phyloP scores from a whole-genome alignment of 1,140 invertebrate species.

The Scylla paramamosain region DNA sequence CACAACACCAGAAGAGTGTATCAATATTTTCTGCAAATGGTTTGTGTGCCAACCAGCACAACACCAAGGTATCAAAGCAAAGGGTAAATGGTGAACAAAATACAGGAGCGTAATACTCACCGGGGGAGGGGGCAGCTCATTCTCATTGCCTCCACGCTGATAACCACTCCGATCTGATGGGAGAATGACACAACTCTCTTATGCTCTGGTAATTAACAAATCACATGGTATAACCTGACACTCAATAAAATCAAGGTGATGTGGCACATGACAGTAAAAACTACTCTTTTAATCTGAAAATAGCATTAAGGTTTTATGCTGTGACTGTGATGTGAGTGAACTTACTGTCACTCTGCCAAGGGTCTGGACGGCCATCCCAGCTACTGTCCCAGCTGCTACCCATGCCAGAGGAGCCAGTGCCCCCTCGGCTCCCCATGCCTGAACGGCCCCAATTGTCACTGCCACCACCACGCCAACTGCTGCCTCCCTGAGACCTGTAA shows the following conservation, averaged over 20 bases:
- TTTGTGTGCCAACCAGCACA: background rate
- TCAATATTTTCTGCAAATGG: background rate
- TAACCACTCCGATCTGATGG: conserved; percentile 60
- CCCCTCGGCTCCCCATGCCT: conserved; percentile 52
- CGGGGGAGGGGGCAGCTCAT: conserved; percentile 71
- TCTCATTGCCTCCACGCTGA: conserved; percentile 66
- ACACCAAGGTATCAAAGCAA: background rate
- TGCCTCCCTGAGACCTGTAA: conserved; percentile 66
- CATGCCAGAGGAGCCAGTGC: conserved; percentile 42
- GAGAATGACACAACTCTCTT: background rate
- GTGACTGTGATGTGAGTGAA: background rate
- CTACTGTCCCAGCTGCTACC: conserved; percentile 76
- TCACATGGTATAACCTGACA: too few species aligned
- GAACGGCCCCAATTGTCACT: conserved; percentile 59
- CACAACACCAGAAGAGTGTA: background rate
- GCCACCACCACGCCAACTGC: conserved; percentile 59
- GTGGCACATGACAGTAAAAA: too few species aligned
- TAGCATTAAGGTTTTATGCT: too few species aligned
- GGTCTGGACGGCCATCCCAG: conserved; percentile 70
- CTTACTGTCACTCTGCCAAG: conserved; percentile 73
- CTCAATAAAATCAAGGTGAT: too few species aligned
- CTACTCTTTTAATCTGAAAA: too few species aligned
- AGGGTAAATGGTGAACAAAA: background rate
- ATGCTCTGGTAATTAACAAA: too few species aligned
- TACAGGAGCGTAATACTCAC: conserved; percentile 62